Evolutionary conservation across 2,113 vertebrate species (phyloP), one percentile per base, ranked within the genome.

Genomic region (Solenodon paradoxus): DNA sequence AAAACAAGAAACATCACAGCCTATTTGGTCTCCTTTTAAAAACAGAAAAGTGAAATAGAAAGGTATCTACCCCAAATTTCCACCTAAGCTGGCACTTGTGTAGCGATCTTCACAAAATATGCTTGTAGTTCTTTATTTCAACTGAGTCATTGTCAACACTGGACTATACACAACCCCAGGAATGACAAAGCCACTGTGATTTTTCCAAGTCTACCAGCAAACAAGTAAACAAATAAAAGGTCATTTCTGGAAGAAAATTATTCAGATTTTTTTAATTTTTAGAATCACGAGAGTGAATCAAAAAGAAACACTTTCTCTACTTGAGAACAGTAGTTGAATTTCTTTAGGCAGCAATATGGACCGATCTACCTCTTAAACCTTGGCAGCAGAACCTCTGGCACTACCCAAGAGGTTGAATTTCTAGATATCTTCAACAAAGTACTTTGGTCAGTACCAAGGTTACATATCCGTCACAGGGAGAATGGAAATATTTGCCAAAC

Each of bases 1-100:
- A 87, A 72, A 97, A 82, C 28, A 92, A 94, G 79, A 89, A 89
- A 89, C 71, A 71, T n/a, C 28, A 38, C 75, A 51, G 38, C 22
- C 69, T 88, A 9, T 49, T 90, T 28, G 7, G 53, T 63, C 77
- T 49, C 28, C n/a, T 84, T 85, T 78, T 59, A 88, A 78, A 90
- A 93, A 63, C 45, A 93, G n/a, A 28, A 94, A 87, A 1, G 2
- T 86, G 42, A 15, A 77, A 92, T n/a, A 79, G 0, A 22, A 80
- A 81, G 35, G 72, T 42, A 32, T 28, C 8, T 42, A 22, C n/a
- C 8, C 40, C 77, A 40, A 55, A 9, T 35, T 69, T 77, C 49
- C 68, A 16, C 38, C 5, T 1, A 26, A 38, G n/a, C 35, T 61
- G 17, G 5, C 89, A 1, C 19, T 79, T 17, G 9, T 49, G 9